Conservation (phyloP, 2,888 invertebrate species). For the Pyrocoelia pectoralis region DNA sequence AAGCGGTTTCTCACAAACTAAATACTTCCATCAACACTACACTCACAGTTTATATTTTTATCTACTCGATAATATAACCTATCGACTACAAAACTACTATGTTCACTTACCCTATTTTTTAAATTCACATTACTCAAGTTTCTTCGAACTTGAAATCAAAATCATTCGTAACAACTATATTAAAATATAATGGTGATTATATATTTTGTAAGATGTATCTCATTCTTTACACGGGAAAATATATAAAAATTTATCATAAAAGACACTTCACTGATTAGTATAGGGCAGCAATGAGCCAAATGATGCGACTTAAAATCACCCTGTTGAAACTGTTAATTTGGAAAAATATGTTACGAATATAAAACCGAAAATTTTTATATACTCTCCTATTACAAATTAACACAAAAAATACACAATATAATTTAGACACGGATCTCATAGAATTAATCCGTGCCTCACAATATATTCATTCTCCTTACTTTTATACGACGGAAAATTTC, state of each 20-base stretch:
- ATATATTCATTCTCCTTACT: constrained; percentile 22
- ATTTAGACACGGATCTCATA: constrained; percentile 6
- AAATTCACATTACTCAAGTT: constrained; percentile 53
- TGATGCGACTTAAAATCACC: constrained; percentile 17
- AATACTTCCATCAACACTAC: constrained; percentile 57
- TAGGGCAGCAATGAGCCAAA: constrained; percentile 8
- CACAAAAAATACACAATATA: constrained; percentile 8
- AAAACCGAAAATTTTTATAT: constrained; percentile 28
- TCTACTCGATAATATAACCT: constrained; percentile 58
- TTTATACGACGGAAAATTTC: constrained; percentile 26
- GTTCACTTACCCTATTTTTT: constrained; percentile 53
- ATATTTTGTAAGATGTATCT: constrained; percentile 25
- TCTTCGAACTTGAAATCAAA: constrained; percentile 34
- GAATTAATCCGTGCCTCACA: constrained; percentile 4
- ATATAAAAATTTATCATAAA: constrained; percentile 34
- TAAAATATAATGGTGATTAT: constrained; percentile 31
- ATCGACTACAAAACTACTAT: constrained; percentile 59
- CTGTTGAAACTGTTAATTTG: constrained; percentile 29
- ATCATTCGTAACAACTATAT: constrained; percentile 31
- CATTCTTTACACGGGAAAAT: constrained; percentile 25
- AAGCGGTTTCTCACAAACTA: constrained; percentile 25
- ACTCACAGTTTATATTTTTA: constrained; percentile 54
- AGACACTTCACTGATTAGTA: constrained; percentile 24
- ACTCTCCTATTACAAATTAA: constrained; percentile 22
- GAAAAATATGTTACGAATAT: constrained; percentile 26